Evolutionary conservation across 2,888 invertebrate genomes (phyloP).

Genomic region (Micropterix aruncella): DNA sequence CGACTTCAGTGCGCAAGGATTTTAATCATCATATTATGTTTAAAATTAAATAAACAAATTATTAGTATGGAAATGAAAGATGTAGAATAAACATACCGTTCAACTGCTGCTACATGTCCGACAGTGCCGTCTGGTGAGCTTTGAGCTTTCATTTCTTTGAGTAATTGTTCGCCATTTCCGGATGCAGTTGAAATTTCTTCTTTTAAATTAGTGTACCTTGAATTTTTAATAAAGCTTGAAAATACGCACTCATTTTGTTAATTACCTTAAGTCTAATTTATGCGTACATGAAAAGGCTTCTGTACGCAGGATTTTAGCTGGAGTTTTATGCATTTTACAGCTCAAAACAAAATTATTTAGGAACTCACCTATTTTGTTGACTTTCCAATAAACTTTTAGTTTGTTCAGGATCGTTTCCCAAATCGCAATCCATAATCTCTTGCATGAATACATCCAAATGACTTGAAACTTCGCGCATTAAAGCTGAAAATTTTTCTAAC

Average conservation of each 20-base stretch:
- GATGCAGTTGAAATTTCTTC: conserved; percentile 79
- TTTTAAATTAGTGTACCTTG: conserved; percentile 55
- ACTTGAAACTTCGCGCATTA: conserved; percentile 81
- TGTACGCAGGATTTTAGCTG: no score
- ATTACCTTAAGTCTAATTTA: no score
- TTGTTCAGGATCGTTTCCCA: conserved; percentile 87
- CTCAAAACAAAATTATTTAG: no score
- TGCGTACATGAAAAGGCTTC: no score
- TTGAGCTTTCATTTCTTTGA: conserved; percentile 59
- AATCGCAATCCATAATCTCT: conserved; percentile 79
- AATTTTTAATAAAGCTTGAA: conserved; percentile 15
- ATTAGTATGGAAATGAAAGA: conserved; percentile 2
- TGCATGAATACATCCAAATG: conserved; percentile 79
- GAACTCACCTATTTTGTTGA: conserved; percentile 66
- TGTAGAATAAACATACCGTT: conserved; percentile 45
- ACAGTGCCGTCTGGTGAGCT: conserved; percentile 54
- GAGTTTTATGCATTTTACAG: no score
- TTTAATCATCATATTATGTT: conserved; percentile 7
- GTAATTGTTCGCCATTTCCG: conserved; percentile 75
- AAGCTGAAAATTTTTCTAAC: conserved; percentile 85
- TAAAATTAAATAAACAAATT: not conserved
- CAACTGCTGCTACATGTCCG: conserved; percentile 84
- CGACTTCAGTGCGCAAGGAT: conserved; percentile 12
- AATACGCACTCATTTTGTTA: no score
- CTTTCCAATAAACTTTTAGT: conserved; percentile 76